Evolutionary conservation across 2,113 vertebrate species (phyloP).

Genomic region (Synodontis membranacea): DNA sequence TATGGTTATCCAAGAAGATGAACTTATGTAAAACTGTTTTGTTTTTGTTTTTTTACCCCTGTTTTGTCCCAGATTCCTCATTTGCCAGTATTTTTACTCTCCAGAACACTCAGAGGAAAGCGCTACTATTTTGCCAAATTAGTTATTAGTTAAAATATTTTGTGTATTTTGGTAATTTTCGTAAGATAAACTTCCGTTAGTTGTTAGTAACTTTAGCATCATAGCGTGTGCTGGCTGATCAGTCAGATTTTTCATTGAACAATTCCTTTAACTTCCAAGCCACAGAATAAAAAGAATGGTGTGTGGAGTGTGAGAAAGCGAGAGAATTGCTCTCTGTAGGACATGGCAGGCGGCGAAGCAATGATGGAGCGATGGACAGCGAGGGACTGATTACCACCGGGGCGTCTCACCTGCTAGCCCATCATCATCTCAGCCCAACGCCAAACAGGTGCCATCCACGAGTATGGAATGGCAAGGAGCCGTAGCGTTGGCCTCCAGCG

Average conservation of each 20-base stretch:
- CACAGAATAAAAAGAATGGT: background rate
- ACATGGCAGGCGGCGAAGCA: slow-evolving; percentile 38
- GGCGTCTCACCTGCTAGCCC: slow-evolving; percentile 52
- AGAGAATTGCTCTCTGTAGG: slow-evolving; percentile 40
- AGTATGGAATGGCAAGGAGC: slow-evolving; percentile 39
- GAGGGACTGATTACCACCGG: slow-evolving; percentile 59
- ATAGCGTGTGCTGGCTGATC: background rate
- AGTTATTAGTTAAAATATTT: background rate
- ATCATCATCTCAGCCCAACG: slow-evolving; percentile 40
- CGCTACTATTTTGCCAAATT: background rate
- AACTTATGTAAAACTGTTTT: background rate
- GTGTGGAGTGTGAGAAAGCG: background rate
- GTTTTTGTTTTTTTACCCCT: background rate
- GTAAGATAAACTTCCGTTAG: background rate
- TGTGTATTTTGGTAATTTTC: background rate
- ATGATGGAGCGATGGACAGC: slow-evolving; percentile 54
- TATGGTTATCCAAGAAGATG: background rate
- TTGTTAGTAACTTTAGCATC: background rate
- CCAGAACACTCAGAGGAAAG: background rate
- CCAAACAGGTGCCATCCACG: slow-evolving; percentile 56
- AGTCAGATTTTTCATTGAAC: background rate
- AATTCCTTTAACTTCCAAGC: background rate
- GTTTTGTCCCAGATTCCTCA: background rate
- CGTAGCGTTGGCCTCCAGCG: slow-evolving; percentile 21
- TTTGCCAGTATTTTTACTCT: background rate